Percentiles rank a stretch among this genome's conserved stretches.
Conservation (phyloP, 2,888 invertebrate species). For the Sesamia inferens region DNA sequence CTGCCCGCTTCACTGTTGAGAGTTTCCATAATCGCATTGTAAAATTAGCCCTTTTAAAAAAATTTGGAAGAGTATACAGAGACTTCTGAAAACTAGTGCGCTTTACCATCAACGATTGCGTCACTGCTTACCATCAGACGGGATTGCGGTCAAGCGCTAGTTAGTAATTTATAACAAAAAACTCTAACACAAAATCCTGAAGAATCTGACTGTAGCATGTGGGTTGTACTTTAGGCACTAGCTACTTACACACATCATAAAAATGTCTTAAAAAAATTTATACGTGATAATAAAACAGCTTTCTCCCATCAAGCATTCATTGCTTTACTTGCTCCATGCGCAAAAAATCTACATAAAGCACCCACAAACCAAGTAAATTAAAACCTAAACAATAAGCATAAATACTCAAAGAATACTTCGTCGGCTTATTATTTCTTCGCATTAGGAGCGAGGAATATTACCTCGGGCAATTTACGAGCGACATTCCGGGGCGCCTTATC, state of each 20-base stretch:
- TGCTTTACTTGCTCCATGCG: conserved; percentile 2
- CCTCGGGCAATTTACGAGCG: conserved; percentile 83
- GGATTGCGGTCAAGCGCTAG: too few species aligned
- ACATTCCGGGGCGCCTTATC: conserved; percentile 82
- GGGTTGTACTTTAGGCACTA: not conserved
- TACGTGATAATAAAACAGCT: not conserved
- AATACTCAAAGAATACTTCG: conserved; percentile 53
- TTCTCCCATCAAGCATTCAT: not conserved
- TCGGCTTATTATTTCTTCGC: conserved; percentile 68
- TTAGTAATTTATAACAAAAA: too few species aligned
- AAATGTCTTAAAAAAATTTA: not conserved
- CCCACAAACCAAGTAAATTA: conserved; percentile 40
- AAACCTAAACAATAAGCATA: conserved; percentile 62
- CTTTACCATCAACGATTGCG: too few species aligned
- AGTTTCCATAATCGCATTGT: too few species aligned
- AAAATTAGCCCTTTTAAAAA: too few species aligned
- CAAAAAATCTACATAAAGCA: conserved; percentile 35
- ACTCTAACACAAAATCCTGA: not conserved
- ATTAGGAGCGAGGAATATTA: conserved; percentile 77
- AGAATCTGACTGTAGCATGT: not conserved
- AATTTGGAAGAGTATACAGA: too few species aligned
- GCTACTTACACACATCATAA: not conserved
- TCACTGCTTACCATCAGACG: too few species aligned
- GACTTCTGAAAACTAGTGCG: too few species aligned
- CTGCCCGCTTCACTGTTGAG: too few species aligned